Evolutionary conservation across 1,140 invertebrate species (phyloP), one percentile per base, ranked within the genome.

Genomic region (Aphelenchoides besseyi): DNA sequence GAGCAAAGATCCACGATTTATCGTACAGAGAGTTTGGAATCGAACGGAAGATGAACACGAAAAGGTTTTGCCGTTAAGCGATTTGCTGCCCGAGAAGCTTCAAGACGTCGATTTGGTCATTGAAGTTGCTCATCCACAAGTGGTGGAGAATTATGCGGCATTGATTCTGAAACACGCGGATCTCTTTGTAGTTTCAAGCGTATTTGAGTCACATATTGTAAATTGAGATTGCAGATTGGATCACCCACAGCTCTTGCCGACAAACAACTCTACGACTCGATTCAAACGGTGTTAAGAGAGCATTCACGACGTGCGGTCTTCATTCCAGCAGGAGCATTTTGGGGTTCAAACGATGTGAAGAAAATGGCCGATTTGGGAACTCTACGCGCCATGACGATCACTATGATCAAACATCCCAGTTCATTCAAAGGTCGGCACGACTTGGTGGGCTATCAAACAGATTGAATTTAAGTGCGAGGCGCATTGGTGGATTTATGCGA

Each of bases 371-470:
- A 89, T 70, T 73, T 85, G 48, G 87, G 86, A 53, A 87, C 85
- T n/a, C 80, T 90, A 59, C 85, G 87, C 79, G 88, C 87, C 78
- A 74, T 69, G 48, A 52, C 16, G 76, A 85, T 89, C 2, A 89
- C 87, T 18, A 89, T 90, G 88, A 87, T 79, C 54, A 89, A 89
- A 74, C 89, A 89, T 77, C 89, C 89, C 2, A 70, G 74, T n/a
- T 86, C 87, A 55, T 87, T 89, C 69, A 88, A 87, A 53, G 59
- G n/a, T 61, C 26, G n/a, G n/a, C n/a, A n/a, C n/a, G n/a, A n/a
- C n/a, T n/a, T n/a, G n/a, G n/a, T n/a, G n/a, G n/a, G n/a, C n/a
- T n/a, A n/a, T n/a, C n/a, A n/a, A n/a, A n/a, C n/a, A n/a, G n/a
- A n/a, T n/a, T n/a, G n/a, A n/a, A n/a, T n/a, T 30, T 12, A 12